These are phyloP conservation scores for Drosophila buzzatii DNA, from an alignment of 2,888 invertebrate species.

Conservation along the genomic window DNA sequence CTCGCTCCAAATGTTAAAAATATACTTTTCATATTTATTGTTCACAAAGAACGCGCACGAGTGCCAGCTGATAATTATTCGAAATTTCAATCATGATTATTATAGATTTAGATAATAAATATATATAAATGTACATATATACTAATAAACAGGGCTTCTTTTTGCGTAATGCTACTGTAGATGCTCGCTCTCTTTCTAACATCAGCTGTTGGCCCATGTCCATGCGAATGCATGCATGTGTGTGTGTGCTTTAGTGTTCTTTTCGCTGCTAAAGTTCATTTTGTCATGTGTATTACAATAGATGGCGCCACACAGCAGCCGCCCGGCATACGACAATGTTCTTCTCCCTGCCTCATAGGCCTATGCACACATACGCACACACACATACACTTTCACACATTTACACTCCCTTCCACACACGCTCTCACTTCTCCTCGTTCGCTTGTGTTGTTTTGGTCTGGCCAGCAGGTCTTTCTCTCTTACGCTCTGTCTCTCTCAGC, in stretches of 20 bases:
- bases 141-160: constrained; percentile 4
- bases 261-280: constrained; percentile 8
- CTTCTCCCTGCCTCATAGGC: not conserved
- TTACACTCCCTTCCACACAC: not conserved
- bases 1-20: not conserved
- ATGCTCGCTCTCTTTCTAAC: constrained; percentile 17
- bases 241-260: not conserved
- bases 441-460: constrained; percentile 34
- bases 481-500: constrained; percentile 18
- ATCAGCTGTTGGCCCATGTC: constrained; percentile 35
- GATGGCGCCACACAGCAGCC: constrained; percentile 60
- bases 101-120: constrained; percentile 32
- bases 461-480: constrained; percentile 30
- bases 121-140: not conserved
- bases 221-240: not conserved
- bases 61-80: constrained; percentile 31
- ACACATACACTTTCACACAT: not conserved
- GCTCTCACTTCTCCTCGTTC: constrained; percentile 24
- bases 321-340: constrained; percentile 42
- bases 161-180: constrained; percentile 28
- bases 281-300: constrained; percentile 22
- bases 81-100: constrained; percentile 37
- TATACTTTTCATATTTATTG: constrained; percentile 5
- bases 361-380: not conserved
- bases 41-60: constrained; percentile 13